Conservation (phyloP, 2,888 invertebrate species). For the Exocentrus adspersus region DNA sequence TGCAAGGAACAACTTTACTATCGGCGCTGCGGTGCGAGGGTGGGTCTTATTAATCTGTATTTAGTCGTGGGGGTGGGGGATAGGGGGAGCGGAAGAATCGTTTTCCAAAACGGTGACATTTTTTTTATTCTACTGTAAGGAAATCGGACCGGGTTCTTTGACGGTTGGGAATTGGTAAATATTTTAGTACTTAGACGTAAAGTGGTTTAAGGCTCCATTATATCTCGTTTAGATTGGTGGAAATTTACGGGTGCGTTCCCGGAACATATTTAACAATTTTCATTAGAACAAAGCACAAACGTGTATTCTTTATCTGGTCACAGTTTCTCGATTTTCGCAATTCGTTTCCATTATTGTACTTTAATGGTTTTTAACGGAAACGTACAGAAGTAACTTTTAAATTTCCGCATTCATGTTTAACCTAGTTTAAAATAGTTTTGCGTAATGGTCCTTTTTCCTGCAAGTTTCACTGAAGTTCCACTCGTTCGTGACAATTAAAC, state of each 20-base stretch:
- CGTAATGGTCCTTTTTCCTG: conserved; percentile 32
- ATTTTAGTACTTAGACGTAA: too few species aligned
- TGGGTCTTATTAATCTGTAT: neutral
- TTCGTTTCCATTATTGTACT: conserved; percentile 39
- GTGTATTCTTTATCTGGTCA: conserved; percentile 16
- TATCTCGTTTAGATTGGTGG: neutral
- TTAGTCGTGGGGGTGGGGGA: too few species aligned
- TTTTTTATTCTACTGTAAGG: too few species aligned
- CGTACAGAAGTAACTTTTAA: conserved; percentile 36
- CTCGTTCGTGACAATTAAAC: conserved; percentile 19
- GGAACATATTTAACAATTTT: conserved; percentile 1
- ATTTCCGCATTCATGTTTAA: conserved; percentile 40
- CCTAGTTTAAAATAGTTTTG: conserved; percentile 38
- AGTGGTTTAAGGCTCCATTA: neutral
- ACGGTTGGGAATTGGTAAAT: too few species aligned
- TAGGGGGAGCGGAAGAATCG: too few species aligned
- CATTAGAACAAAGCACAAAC: neutral
- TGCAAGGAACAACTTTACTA: neutral
- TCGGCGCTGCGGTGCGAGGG: neutral
- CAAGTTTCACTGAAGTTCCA: conserved; percentile 17
- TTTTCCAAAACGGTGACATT: too few species aligned
- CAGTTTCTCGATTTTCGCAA: conserved; percentile 16
- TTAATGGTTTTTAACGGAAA: conserved; percentile 32
- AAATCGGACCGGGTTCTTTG: too few species aligned
- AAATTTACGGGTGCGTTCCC: neutral